Evolutionary conservation across 2,113 vertebrate species (phyloP).

Genomic region (Actinemys pallida): DNA sequence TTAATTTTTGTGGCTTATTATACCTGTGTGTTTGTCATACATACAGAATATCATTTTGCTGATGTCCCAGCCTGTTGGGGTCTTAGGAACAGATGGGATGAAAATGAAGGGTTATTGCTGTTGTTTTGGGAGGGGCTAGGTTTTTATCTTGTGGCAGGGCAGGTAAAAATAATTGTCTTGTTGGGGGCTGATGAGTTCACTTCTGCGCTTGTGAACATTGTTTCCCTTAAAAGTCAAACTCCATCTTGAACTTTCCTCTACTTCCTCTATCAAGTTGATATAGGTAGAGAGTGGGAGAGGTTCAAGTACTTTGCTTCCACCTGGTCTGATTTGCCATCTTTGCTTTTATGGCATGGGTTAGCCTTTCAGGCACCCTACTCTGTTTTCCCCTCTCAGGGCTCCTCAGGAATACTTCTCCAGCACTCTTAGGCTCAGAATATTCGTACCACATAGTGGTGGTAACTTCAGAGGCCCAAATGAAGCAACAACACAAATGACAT

Average conservation of each 20-base stretch:
- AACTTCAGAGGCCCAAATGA: neutral
- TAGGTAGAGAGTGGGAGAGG: neutral
- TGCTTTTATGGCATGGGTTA: neutral
- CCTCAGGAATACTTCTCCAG: too few relatives aligned
- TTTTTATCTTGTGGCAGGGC: neutral
- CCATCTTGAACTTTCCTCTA: neutral
- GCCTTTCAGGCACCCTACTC: neutral
- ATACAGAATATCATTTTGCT: neutral
- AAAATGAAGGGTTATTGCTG: neutral
- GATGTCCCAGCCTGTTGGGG: neutral
- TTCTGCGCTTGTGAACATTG: neutral
- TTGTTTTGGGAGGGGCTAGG: too few relatives aligned
- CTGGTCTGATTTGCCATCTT: neutral
- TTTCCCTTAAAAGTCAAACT: neutral
- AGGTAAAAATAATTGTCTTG: neutral
- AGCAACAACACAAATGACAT: neutral
- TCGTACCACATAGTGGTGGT: neutral
- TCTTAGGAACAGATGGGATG: neutral
- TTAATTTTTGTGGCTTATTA: neutral
- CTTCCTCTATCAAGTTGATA: neutral
- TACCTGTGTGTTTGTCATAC: rapidly evolving
- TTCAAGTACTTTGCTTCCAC: neutral
- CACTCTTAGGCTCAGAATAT: too few relatives aligned
- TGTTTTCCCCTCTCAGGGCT: too few relatives aligned
- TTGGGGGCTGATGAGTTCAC: neutral